phyloP scores from a whole-genome alignment of 2,888 invertebrate genomes.

The Orchestes rusci region DNA sequence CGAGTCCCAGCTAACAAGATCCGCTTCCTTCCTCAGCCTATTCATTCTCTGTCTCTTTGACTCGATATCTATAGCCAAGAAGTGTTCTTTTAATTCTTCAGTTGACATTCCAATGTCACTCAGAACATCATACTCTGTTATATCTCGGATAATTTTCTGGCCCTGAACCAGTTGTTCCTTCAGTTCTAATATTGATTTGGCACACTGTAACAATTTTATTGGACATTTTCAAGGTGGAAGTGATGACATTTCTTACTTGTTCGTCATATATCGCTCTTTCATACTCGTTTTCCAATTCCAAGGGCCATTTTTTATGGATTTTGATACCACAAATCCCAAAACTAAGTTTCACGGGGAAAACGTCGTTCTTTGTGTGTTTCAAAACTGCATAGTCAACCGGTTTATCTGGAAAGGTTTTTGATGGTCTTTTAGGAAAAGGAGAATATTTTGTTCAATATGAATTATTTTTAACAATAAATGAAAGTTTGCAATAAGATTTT shows the following conservation, averaged over 20 bases:
- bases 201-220: slow-evolving; percentile 11
- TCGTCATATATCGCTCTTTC: slow-evolving; percentile 59
- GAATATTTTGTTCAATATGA: too few relatives aligned
- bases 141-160: slow-evolving; percentile 12
- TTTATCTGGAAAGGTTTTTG: too few relatives aligned
- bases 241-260: slow-evolving; percentile 45
- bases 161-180: slow-evolving; percentile 24
- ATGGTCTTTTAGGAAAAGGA: too few relatives aligned
- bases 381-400: slow-evolving; percentile 33
- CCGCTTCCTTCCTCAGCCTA: slow-evolving; percentile 58
- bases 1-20: slow-evolving; percentile 57
- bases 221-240: too few relatives aligned
- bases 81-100: slow-evolving; percentile 50
- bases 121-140: slow-evolving; percentile 43
- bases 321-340: slow-evolving; percentile 60
- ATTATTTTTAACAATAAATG: too few relatives aligned
- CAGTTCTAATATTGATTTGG: slow-evolving; percentile 19
- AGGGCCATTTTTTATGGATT: slow-evolving; percentile 54
- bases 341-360: slow-evolving; percentile 56
- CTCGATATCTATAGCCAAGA: slow-evolving; percentile 49
- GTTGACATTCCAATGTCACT: slow-evolving; percentile 55
- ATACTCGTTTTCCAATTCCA: slow-evolving; percentile 52
- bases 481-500: too few relatives aligned
- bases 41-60: slow-evolving; percentile 52
- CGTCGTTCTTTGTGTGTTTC: slow-evolving; percentile 41